Evolutionary conservation across 2,113 vertebrate species (phyloP).

Genomic region (Colistium nudipinnis): DNA sequence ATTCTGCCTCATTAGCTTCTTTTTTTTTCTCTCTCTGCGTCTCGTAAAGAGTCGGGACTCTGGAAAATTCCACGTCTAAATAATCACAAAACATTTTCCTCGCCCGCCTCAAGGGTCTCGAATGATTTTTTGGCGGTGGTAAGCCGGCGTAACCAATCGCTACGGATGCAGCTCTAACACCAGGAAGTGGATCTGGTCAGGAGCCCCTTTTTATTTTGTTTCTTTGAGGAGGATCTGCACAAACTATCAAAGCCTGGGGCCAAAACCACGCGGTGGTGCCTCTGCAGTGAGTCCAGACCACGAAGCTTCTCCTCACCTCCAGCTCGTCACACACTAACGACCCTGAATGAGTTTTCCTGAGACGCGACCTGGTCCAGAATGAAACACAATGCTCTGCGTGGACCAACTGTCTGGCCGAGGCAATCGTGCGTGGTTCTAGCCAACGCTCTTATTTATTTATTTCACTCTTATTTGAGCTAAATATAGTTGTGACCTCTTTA

Average conservation of each 20-base stretch:
- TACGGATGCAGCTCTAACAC: conserved; percentile 1
- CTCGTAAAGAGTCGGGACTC: not conserved
- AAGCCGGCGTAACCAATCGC: conserved; percentile 3
- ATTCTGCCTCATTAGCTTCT: not conserved
- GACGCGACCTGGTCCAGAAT: conserved; percentile 52
- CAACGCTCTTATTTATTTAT: conserved; percentile 21
- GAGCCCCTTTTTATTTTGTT: not conserved
- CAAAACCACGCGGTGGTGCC: conserved; percentile 14
- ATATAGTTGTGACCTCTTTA: conserved; percentile 1
- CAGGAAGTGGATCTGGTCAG: conserved; percentile 11
- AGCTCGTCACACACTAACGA: conserved; percentile 41
- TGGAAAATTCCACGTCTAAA: conserved; percentile 1
- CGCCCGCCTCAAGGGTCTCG: not conserved
- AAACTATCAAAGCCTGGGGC: conserved; percentile 24
- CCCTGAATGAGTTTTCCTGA: conserved; percentile 75
- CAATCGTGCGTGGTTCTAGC: conserved; percentile 8
- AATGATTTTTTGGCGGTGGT: not conserved
- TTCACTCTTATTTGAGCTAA: conserved; percentile 9
- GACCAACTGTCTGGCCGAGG: conserved; percentile 40
- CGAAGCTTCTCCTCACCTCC: conserved; percentile 53
- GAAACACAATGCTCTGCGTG: conserved; percentile 55
- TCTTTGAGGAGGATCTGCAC: conserved; percentile 24
- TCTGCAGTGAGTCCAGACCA: conserved; percentile 28
- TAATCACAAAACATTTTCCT: not conserved
- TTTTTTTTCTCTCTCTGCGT: not conserved